Evolutionary conservation across 2,113 vertebrate species (phyloP), one percentile per base, ranked within the genome.

Genomic region (Orycteropus afer): DNA sequence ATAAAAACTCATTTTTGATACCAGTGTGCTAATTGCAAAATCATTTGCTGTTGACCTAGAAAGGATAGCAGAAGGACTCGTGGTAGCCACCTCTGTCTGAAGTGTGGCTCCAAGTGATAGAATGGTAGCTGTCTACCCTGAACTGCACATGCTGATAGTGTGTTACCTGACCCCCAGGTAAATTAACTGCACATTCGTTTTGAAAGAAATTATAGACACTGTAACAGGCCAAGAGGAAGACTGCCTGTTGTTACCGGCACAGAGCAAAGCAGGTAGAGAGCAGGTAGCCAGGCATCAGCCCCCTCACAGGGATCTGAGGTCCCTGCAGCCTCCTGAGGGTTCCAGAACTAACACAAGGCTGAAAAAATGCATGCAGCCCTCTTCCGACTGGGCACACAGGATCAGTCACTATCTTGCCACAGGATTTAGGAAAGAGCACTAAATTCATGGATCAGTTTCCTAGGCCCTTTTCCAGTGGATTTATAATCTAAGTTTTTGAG

Each of bases 1-100:
- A 57, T 94, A 80, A 93, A 74, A 88, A 83, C 18, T 67, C 53
- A 55, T 73, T 89, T 95, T 91, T 88, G 9, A 71, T 83, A 71
- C 37, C 17, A 84, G 0, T 47, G 34, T 25, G 27, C 53, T 96
- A 87, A 89, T 95, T 42, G 91, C 86, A 77, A 81, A 91, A 71
- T 71, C 45, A 9, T 59, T 57, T 84, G 57, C 84, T 79, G 27
- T 53, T 17, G 7, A 77, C 23, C 53, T 42, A 25, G 45, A 81
- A 93, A n/a, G 27, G 12, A 34, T 2, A 4, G 49, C 27, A 25
- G 29, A 40, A 82, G 57, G n/a, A n/a, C 76, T 57, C 7, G 0
- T 20, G 32, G 34, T 23, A 27, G 47, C 59, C 45, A 3, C 55
- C 42, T 94, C 61, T 92, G 25, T 55, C 29, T 59, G 42, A 45